Evolutionary conservation across 1,140 invertebrate species (phyloP).

Genomic region (Geopemphigus sp.): DNA sequence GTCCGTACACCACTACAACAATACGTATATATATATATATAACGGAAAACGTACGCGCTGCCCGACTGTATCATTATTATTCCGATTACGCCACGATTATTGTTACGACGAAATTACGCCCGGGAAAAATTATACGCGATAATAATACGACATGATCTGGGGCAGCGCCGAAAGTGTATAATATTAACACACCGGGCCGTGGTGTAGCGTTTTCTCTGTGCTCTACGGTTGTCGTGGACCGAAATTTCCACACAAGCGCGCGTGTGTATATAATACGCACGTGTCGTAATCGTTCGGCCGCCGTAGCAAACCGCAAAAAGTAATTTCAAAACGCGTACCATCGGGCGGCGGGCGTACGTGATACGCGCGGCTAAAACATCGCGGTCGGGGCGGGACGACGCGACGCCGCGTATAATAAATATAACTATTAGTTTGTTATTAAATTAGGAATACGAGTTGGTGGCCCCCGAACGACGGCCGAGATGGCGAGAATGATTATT

Average conservation of each 20-base stretch:
- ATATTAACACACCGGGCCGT: neutral
- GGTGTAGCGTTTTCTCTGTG: no score
- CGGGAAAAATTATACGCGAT: constrained; percentile 2
- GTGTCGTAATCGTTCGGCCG: constrained; percentile 27
- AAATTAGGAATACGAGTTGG: constrained; percentile 20
- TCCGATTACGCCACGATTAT: constrained; percentile 17
- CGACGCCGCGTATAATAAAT: no score
- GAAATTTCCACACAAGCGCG: no score
- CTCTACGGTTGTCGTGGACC: no score
- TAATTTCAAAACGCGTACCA: constrained; percentile 14
- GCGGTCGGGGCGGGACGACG: no score
- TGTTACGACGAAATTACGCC: constrained; percentile 11
- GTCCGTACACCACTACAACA: no score
- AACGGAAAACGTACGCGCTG: no score
- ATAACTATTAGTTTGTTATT: no score
- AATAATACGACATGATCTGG: constrained; percentile 9
- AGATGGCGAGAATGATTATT: constrained; percentile 20
- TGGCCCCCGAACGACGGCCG: neutral
- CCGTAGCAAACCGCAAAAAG: constrained; percentile 29
- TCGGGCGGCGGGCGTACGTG: no score
- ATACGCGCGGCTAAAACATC: no score
- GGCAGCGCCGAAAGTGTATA: constrained; percentile 16
- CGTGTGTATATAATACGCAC: constrained; percentile 5
- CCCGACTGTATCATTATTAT: constrained; percentile 32
- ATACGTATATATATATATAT: no score